Conservation (phyloP, 2,797 vertebrate genomes). For the Helicolenus hilgendorfi region DNA sequence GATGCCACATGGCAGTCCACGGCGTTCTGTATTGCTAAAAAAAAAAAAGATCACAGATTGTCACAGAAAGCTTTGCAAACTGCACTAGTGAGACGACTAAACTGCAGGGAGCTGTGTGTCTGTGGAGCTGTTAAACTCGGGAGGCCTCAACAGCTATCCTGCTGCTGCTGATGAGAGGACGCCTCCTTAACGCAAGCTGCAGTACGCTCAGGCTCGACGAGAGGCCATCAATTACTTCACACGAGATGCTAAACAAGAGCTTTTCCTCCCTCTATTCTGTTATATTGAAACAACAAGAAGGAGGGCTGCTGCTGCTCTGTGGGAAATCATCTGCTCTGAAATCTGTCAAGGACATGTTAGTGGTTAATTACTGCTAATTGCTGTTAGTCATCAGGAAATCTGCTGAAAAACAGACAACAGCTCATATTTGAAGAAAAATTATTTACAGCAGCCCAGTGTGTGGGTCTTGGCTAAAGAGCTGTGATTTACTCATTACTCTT, state of each 20-base stretch:
- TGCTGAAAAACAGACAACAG: background rate
- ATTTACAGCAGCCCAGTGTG: background rate
- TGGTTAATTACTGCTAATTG: background rate
- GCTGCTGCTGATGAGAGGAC: background rate
- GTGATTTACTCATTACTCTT: background rate
- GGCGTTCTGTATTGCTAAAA: background rate
- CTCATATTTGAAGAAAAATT: background rate
- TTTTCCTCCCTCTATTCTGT: background rate
- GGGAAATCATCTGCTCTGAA: background rate
- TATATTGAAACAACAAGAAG: background rate
- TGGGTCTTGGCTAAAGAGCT: background rate
- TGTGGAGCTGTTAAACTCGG: background rate
- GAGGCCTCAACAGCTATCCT: background rate
- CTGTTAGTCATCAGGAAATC: background rate
- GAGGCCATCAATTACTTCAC: conserved; percentile 3
- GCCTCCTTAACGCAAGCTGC: background rate
- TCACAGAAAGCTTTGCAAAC: background rate
- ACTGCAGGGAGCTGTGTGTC: background rate
- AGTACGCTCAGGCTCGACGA: background rate
- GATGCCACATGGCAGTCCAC: background rate
- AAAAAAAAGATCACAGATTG: background rate
- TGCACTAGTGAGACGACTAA: background rate
- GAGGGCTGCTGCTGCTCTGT: background rate
- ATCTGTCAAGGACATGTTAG: background rate
- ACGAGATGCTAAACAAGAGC: background rate